Base-by-base conservation (phyloP, 2,113 vertebrate genomes). In the Rhea americana region DNA sequence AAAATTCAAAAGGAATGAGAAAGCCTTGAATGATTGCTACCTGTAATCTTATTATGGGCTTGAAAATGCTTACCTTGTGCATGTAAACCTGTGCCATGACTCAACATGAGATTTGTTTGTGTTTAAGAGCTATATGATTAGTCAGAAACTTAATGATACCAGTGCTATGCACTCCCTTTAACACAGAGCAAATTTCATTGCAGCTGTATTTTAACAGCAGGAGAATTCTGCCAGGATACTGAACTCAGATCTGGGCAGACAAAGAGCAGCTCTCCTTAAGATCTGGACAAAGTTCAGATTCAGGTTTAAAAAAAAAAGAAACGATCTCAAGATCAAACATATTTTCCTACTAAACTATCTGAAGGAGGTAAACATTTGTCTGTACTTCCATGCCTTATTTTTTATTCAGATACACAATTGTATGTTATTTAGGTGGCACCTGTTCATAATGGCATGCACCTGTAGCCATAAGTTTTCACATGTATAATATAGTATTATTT, bases 41-140 rank as follows among this genome's bases (percentile, higher is more conserved):
- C 35, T 48, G 45, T 74, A 58, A 48, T 81, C 72, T 83, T 30
- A 92, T 86, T 89, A 79, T 75, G 87, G 70, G 19, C 62, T 89
- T 79, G 62, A 92, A 56, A 47, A 32, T 1, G 0, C 39, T 89
- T 12, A 55, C 72, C 28, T 82, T 79, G 58, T 85, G 18, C 13
- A 13, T 68, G 8, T 61, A 76, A 87, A 59, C 43, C 55, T 73
- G 70, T 56, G 56, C 21, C 53, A 87, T 66, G 16, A 35, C 20
- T 85, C 63, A 53, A 7, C 68, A 9, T 45, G 30, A 66, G 45
- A 87, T 17, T 45, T 84, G 39, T 65, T 48, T 65, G 28, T 39
- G n/a, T 72, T 28, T 51, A 79, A 68, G 43, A 76, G 35, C 19
- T 65, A 2, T 37, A 55, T 50, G 61, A 65, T 73, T 85, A 87